Evolutionary conservation across 2,113 vertebrate species (phyloP).

Genomic region (Beaufortia kweichowensis): DNA sequence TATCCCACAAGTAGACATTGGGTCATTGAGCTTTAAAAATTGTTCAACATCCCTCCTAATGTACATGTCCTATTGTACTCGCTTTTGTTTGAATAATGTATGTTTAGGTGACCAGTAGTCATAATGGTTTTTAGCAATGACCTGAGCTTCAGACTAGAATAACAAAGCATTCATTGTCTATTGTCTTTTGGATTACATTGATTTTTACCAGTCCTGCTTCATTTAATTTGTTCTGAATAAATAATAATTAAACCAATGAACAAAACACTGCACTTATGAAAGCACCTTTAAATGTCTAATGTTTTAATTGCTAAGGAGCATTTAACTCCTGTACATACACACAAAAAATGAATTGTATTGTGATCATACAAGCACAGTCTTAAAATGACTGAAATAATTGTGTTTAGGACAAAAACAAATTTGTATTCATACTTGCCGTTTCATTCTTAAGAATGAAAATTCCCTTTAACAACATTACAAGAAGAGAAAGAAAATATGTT

Average conservation of each 20-base stretch:
- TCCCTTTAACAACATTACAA: constrained; percentile 66
- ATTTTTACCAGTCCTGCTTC: background rate
- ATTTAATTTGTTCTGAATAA: background rate
- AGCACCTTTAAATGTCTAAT: constrained; percentile 36
- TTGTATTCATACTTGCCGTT: constrained; percentile 23
- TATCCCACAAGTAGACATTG: no score
- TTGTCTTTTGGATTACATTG: background rate
- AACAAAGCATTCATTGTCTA: background rate
- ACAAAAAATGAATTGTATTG: constrained; percentile 44
- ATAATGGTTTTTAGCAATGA: no score
- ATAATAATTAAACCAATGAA: background rate
- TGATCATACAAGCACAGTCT: constrained; percentile 47
- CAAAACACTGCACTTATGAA: background rate
- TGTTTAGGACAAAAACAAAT: background rate
- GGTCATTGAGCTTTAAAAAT: no score
- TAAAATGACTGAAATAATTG: constrained; percentile 18
- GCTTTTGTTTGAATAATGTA: no score
- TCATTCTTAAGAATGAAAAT: constrained; percentile 41
- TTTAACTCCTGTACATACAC: constrained; percentile 40
- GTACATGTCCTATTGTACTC: no score
- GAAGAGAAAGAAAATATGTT: constrained; percentile 44
- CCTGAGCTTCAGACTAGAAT: no score
- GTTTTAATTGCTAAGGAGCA: constrained; percentile 45
- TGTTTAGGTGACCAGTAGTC: no score
- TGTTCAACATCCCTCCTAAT: no score